Evolutionary conservation across 2,888 invertebrate species (phyloP).

Genomic region (Nephrotoma guestfalica): DNA sequence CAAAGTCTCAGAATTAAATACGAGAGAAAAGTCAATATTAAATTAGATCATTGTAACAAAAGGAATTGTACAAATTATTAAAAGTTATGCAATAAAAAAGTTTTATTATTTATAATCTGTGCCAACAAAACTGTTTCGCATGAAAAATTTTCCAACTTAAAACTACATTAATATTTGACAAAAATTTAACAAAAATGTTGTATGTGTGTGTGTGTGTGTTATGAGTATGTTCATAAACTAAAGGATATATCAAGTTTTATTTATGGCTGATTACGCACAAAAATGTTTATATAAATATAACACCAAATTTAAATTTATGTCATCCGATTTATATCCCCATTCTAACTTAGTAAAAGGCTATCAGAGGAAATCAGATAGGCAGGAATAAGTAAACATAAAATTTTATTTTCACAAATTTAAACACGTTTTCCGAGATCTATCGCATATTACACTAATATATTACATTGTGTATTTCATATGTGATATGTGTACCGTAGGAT

Average conservation of each 20-base stretch:
- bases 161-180: background rate
- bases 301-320: background rate
- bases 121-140: no score
- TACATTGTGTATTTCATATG: no score
- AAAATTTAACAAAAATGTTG: background rate
- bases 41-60: no score
- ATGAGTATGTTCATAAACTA: background rate
- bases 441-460: background rate
- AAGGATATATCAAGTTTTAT: background rate
- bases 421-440: background rate
- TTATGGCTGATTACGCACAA: background rate
- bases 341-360: background rate
- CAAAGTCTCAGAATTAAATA: no score
- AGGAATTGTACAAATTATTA: no score
- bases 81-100: no score
- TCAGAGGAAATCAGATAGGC: no score
- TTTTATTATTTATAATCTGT: no score
- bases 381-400: background rate
- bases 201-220: background rate
- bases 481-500: no score
- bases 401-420: background rate
- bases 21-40: no score
- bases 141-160: background rate
- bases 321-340: background rate
- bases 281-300: background rate